Conservation (phyloP, 2,113 vertebrate species). For the Eonycteris spelaea region DNA sequence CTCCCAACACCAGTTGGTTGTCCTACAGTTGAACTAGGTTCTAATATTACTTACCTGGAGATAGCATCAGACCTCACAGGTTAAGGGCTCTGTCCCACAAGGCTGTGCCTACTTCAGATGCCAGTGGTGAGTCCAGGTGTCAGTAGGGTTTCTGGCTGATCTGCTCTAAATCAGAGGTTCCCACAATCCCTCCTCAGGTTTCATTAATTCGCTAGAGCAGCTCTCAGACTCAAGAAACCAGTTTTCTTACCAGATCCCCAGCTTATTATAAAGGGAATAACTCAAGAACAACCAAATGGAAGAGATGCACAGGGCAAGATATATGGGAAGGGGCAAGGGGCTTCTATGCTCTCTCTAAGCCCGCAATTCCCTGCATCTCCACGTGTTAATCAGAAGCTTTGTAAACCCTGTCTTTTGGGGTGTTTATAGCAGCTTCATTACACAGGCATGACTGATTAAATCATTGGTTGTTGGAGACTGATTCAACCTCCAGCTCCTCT, state of each 20-base stretch:
- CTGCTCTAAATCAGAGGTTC: background rate
- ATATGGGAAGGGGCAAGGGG: background rate
- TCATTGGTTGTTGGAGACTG: background rate
- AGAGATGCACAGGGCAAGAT: background rate
- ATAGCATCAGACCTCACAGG: background rate
- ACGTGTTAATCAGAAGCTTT: fast-evolving
- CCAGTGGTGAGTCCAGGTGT: background rate
- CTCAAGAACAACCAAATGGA: background rate
- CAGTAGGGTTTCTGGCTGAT: background rate
- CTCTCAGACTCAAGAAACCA: background rate
- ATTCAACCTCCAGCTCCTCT: background rate
- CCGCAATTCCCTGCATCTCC: background rate
- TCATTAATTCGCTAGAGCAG: background rate
- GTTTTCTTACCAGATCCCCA: background rate
- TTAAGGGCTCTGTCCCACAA: background rate
- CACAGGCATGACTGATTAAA: background rate
- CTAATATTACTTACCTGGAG: background rate
- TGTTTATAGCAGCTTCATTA: background rate
- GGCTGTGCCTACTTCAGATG: background rate
- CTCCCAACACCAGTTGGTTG: background rate
- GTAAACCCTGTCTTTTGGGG: background rate
- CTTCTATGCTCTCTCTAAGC: background rate
- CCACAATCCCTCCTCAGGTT: background rate
- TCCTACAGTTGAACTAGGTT: background rate
- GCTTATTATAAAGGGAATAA: background rate